Conservation (phyloP, 2,113 vertebrate species). For the Otocyon megalotis region DNA sequence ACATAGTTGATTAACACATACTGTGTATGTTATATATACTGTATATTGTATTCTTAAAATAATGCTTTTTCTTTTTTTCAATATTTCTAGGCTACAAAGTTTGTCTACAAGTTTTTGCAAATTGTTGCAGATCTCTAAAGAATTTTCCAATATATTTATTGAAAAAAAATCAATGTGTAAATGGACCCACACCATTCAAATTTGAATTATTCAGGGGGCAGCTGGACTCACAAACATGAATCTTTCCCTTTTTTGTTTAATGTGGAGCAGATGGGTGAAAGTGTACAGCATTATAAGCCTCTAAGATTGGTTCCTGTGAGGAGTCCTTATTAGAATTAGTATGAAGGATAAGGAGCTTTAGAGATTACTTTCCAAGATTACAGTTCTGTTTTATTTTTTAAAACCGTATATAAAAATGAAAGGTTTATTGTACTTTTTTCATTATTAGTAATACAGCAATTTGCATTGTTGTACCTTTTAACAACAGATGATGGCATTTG, state of each 20-base stretch:
- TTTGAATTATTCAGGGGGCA: background rate
- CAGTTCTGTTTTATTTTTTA: background rate
- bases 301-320: background rate
- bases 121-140: background rate
- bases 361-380: conserved; percentile 5
- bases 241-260: background rate
- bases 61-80: background rate
- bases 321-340: background rate
- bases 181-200: background rate
- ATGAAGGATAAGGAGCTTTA: background rate
- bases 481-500: background rate
- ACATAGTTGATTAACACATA: background rate
- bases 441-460: background rate
- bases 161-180: background rate
- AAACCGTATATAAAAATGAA: background rate
- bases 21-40: background rate
- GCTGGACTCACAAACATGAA: background rate
- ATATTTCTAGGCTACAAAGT: background rate
- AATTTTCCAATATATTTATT: background rate
- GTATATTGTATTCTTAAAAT: background rate
- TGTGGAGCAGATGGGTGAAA: background rate
- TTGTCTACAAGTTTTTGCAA: background rate
- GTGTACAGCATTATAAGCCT: background rate
- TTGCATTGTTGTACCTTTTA: background rate
- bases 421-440: background rate